Conservation (phyloP, 1,140 invertebrate species). For the Rhopalosiphum maidis region DNA sequence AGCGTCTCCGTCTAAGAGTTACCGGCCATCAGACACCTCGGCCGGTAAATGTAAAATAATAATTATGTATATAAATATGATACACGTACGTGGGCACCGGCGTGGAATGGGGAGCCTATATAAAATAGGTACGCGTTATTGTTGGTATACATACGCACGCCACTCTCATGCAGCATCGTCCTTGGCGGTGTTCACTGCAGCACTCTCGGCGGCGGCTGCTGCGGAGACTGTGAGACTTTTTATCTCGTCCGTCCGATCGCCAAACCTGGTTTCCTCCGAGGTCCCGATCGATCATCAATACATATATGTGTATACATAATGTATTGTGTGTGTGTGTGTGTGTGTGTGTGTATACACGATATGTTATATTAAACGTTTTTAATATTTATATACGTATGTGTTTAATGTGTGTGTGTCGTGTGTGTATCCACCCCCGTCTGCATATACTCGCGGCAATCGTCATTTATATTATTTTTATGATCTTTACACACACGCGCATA, state of each 20-base stretch:
- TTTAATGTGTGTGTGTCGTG: background rate
- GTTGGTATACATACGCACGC: background rate
- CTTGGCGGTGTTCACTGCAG: background rate
- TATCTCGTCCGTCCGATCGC: constrained; percentile 38
- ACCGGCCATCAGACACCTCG: background rate
- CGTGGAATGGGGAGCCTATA: background rate
- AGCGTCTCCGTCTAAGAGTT: background rate
- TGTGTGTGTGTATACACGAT: background rate
- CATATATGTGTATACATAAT: background rate
- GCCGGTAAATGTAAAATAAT: background rate
- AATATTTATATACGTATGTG: background rate
- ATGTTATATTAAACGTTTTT: constrained; percentile 13
- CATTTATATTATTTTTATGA: constrained; percentile 19
- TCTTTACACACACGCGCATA: background rate
- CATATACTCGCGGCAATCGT: background rate
- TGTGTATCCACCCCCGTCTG: background rate
- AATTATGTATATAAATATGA: background rate
- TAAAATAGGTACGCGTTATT: background rate
- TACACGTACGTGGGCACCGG: background rate
- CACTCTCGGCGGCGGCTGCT: background rate
- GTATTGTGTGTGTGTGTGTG: too few species aligned
- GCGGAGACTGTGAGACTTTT: background rate
- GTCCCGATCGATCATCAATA: constrained; percentile 33
- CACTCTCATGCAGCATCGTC: background rate
- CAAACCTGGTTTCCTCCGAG: constrained; percentile 38